Base-by-base conservation (phyloP, 2,113 vertebrate genomes). In the Mus pahari region DNA sequence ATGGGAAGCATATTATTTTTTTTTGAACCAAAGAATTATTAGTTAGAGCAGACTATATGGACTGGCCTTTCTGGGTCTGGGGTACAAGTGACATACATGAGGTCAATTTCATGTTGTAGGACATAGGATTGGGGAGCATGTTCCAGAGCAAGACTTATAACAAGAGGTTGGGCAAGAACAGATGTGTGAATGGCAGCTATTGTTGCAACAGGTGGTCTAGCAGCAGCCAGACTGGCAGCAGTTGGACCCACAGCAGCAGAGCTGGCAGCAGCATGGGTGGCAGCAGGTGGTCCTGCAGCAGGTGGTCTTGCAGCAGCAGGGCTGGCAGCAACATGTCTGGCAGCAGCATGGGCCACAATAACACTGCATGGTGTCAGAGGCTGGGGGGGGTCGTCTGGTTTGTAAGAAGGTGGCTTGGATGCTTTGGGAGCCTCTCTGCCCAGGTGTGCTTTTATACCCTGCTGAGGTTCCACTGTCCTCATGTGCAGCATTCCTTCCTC, bases 391-490 rank as follows among this genome's bases (percentile, higher is more conserved):
- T n/a, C n/a, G 10, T 19, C 16, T 71, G n/a, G n/a, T 36, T 83
- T 83, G 4, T 14, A n/a, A n/a, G 60, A 42, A 33, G n/a, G 12
- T n/a, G 16, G 36, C 45, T 55, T 45, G 31, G 11, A 48, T 55
- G 17, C 17, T 92, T 24, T 74, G 19, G n/a, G 20, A 71, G 60
- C 24, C 33, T 78, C 14, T 5, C 39, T 42, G 28, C 20, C 48
- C 36, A 12, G 12, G 4, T 50, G 22, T 58, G 48, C 75, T 90
- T 94, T 94, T 95, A 87, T 96, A 95, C 73, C 20, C 77, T 89
- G 50, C 50, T 22, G 11, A 45, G 42, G 2, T 88, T 11, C 28
- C 53, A 9, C 42, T 78, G 36, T 55, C n/a, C 13, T 42, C 45
- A 86, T 4, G 1, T 17, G 10, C 26, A 60, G 36, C 26, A 36